Percentiles rank a stretch among this genome's conserved stretches.
Evolutionary conservation across 2,888 invertebrate genomes (phyloP).

Genomic region (Syrista parreyssii): DNA sequence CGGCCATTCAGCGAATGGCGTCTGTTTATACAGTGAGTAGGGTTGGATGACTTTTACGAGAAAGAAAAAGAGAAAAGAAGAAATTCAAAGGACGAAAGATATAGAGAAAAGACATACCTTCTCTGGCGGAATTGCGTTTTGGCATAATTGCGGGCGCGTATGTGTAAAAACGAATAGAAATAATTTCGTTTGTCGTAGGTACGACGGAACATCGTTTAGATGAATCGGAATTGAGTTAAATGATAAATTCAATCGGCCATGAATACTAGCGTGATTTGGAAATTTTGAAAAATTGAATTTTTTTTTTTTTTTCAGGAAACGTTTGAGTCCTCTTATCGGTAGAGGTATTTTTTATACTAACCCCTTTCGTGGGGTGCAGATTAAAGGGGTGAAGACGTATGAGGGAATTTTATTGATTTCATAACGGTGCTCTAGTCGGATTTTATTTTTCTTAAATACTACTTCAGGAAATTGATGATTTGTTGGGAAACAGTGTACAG

Average conservation of each 20-base stretch:
- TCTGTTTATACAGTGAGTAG: neutral
- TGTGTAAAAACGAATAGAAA: neutral
- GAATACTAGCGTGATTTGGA: neutral
- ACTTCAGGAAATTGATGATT: neutral
- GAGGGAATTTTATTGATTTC: neutral
- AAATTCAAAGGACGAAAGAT: neutral
- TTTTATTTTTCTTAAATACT: neutral
- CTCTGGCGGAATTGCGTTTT: neutral
- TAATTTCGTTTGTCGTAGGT: neutral
- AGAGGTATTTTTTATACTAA: neutral
- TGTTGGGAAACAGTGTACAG: neutral
- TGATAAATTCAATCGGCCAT: neutral
- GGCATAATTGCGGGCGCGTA: neutral
- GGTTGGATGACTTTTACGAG: neutral
- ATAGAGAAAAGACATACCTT: neutral
- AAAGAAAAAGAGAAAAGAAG: neutral
- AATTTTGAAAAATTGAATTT: neutral
- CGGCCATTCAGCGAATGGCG: neutral
- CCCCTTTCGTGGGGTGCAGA: neutral
- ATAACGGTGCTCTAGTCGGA: neutral
- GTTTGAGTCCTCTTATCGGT: neutral
- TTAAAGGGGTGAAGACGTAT: neutral
- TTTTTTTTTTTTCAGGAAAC: neutral
- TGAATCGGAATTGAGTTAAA: neutral
- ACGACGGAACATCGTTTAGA: neutral